A percentile compares a stretch with the other conserved stretches of the same genome.
phyloP scores from a whole-genome alignment of 64 coral and sea anemone species.

The Actinia equina region DNA sequence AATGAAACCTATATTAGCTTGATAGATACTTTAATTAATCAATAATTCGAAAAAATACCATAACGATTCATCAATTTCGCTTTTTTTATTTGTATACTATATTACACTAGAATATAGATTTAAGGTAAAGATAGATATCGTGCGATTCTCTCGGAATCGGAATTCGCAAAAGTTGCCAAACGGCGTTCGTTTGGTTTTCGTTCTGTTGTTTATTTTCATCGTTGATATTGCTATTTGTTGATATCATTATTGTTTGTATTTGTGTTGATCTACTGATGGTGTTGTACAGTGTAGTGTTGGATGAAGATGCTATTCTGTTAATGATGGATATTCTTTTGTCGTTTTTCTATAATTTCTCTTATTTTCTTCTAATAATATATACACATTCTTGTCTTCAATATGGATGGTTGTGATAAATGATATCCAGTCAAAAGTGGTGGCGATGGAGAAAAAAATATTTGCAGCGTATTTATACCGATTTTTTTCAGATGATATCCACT shows the following conservation, averaged over 20 bases:
- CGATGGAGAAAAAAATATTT: too few relatives aligned
- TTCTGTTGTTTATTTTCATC: not conserved
- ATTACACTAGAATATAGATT: not conserved
- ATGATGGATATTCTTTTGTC: too few relatives aligned
- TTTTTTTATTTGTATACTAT: not conserved
- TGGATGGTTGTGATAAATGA: too few relatives aligned
- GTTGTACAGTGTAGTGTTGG: too few relatives aligned
- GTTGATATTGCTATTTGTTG: not conserved
- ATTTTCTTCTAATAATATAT: too few relatives aligned
- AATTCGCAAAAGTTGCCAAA: not conserved
- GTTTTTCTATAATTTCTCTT: too few relatives aligned
- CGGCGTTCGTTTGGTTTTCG: not conserved
- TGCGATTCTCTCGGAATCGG: not conserved
- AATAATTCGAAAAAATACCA: not conserved
- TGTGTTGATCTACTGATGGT: too few relatives aligned
- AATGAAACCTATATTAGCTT: constrained; percentile 6
- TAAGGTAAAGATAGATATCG: not conserved
- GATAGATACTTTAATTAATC: not conserved
- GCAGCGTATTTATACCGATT: not conserved
- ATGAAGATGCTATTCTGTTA: too few relatives aligned
- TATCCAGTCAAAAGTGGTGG: too few relatives aligned
- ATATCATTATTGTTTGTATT: not conserved
- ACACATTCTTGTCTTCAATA: too few relatives aligned
- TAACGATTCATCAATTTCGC: not conserved
- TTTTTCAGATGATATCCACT: not conserved